Evolutionary conservation across 2,888 invertebrate species (phyloP), one percentile per base, ranked within the genome.

Genomic region (Belgica antarctica): DNA sequence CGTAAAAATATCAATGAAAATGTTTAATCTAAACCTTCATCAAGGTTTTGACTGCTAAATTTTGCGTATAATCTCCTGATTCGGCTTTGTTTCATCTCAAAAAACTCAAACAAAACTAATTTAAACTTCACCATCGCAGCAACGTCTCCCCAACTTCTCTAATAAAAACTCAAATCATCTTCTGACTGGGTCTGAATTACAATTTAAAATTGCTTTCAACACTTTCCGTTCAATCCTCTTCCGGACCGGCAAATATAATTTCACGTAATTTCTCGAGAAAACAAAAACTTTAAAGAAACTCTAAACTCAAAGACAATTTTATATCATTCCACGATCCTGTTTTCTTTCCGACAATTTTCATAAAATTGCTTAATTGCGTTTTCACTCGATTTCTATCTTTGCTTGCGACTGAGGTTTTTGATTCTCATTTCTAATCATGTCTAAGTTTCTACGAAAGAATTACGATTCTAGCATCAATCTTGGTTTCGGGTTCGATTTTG

Each of bases 281-380:
- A 41, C 2, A 15, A 41, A 41, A 41, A 41, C 41, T n/a, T 41
- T 41, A 41, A 41, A 41, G 17, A 5, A 52, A 52, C 2, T 52
- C 22, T 52, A 52, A 52, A 52, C 52, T 52, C 52, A 52, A 52
- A 52, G 22, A 52, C 52, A 52, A 52, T 52, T 52, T 52, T 52
- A 22, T 22, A 52, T 52, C 52, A 52, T 22, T 52, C 22, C 52
- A 52, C 22, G 52, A 52, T 52, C 52, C 41, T 41, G 41, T 41
- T 15, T 41, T 15, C 8, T n/a, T 52, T 17, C 22, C 12, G 17
- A 22, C 52, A 52, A 52, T 52, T 52, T 52, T 52, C 12, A 52
- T 17, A 52, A 52, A 52, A 52, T 52, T 52, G 52, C 12, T 52
- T 19, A 8, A 52, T 52, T 52, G 52, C 52, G 17, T 52, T 17